Conservation (phyloP, 2,888 invertebrate genomes). For the Pachliopta kotzebuea region DNA sequence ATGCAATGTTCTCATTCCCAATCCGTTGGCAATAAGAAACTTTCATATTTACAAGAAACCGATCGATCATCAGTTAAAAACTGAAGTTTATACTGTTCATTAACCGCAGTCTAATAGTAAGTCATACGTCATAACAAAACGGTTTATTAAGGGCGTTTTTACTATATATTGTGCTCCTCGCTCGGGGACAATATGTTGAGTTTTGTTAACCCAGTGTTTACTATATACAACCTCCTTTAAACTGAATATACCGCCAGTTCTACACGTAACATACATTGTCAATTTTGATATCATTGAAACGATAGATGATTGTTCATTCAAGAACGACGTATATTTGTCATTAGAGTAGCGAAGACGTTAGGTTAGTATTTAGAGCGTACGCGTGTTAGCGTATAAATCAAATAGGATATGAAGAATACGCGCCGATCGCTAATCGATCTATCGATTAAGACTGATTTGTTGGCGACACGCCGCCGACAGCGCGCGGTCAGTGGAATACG, state of each 20-base stretch:
- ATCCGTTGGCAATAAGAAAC: constrained; percentile 53
- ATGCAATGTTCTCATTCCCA: constrained; percentile 62
- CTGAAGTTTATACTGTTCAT: no score
- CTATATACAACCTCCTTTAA: no score
- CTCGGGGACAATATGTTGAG: no score
- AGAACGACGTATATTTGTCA: constrained; percentile 8
- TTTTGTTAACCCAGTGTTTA: no score
- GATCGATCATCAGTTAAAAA: not conserved
- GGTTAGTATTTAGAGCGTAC: not conserved
- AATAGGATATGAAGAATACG: constrained; percentile 50
- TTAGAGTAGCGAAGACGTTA: constrained; percentile 3
- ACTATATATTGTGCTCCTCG: not conserved
- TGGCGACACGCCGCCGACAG: constrained; percentile 62
- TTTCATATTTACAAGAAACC: not conserved
- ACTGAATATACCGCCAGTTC: no score
- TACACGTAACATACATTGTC: no score
- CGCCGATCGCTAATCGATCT: constrained; percentile 58
- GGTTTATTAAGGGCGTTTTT: no score
- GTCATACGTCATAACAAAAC: no score
- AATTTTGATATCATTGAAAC: no score
- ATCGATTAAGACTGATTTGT: constrained; percentile 72
- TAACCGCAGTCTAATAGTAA: no score
- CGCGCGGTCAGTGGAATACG: constrained; percentile 55
- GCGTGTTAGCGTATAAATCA: constrained; percentile 40
- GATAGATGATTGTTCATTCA: not conserved